These are phyloP conservation scores for Blera fallax DNA, from an alignment of 2,888 invertebrate species.

Conservation along the genomic window DNA sequence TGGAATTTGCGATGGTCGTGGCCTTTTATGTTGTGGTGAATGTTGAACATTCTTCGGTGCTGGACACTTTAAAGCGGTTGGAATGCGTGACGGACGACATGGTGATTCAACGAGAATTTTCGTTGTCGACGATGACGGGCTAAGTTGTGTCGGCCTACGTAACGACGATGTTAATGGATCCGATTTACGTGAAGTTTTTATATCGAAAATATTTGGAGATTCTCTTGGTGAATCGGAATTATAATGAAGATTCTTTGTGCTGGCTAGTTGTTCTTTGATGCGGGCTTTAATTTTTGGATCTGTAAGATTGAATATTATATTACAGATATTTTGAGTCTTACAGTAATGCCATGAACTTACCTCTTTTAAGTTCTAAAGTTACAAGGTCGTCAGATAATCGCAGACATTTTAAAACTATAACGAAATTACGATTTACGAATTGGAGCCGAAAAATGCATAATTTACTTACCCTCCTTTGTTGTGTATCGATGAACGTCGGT, in stretches of 20 bases:
- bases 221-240: slow-evolving; percentile 82
- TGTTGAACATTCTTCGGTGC: slow-evolving; percentile 79
- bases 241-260: slow-evolving; percentile 83
- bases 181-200: slow-evolving; percentile 71
- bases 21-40: slow-evolving; percentile 81
- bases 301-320: slow-evolving; percentile 78
- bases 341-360: slow-evolving; percentile 83
- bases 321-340: not conserved
- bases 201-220: slow-evolving; percentile 83
- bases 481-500: slow-evolving; percentile 95
- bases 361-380: slow-evolving; percentile 94
- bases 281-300: slow-evolving; percentile 94
- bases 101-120: slow-evolving; percentile 77
- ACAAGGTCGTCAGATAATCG: slow-evolving; percentile 95
- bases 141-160: slow-evolving; percentile 78
- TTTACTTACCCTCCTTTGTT: slow-evolving; percentile 91
- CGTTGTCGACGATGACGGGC: slow-evolving; percentile 76
- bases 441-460: slow-evolving; percentile 27
- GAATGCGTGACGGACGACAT: slow-evolving; percentile 84
- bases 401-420: slow-evolving; percentile 96
- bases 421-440: slow-evolving; percentile 78
- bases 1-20: slow-evolving; percentile 81
- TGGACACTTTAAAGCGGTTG: slow-evolving; percentile 81
- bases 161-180: slow-evolving; percentile 77
- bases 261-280: slow-evolving; percentile 87